phyloP scores from a whole-genome alignment of 2,113 vertebrate genomes.

The Phasianus colchicus region DNA sequence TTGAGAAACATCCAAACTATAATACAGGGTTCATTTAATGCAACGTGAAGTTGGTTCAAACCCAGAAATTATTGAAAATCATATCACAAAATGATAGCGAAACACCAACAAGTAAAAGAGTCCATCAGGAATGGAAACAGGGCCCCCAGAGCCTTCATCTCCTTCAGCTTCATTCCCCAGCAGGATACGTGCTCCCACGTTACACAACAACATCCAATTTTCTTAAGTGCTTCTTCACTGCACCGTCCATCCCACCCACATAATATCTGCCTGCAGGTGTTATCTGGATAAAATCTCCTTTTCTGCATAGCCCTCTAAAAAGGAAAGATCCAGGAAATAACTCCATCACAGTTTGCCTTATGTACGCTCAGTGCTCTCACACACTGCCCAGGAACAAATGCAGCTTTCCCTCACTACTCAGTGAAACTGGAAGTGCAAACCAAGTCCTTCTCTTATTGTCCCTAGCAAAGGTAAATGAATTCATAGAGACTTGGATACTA shows the following conservation, averaged over 20 bases:
- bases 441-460: background rate
- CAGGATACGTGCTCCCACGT: accelerated
- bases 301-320: background rate
- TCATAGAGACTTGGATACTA: background rate
- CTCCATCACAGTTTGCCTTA: background rate
- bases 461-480: background rate
- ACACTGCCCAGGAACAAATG: background rate
- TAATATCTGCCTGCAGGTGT: background rate
- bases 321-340: background rate
- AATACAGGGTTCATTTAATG: background rate
- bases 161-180: background rate
- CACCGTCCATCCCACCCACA: background rate
- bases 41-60: background rate
- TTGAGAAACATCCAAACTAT: background rate
- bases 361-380: background rate
- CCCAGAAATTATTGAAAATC: background rate
- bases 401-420: background rate
- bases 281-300: background rate
- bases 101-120: background rate
- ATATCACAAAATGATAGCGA: background rate
- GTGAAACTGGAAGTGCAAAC: background rate
- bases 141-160: background rate
- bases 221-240: background rate
- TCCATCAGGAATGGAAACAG: background rate
- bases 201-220: background rate